Base-by-base conservation (phyloP, 2,113 vertebrate genomes). In the Serinus canaria region DNA sequence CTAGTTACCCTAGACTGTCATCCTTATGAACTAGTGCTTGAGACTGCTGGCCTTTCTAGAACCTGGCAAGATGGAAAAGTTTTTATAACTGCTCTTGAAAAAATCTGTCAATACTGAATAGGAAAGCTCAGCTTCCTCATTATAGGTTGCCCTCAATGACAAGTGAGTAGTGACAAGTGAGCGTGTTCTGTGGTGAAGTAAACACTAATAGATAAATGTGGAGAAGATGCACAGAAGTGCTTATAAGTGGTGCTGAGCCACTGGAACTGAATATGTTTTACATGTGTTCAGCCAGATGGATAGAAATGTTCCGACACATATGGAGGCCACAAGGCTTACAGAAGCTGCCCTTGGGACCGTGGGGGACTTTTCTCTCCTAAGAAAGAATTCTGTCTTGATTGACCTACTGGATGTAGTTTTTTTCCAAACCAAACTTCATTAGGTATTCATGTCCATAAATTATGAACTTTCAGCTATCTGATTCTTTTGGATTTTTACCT, bases 401-500 rank as follows among this genome's bases (percentile, higher is more conserved):
- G 46, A 52, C 46, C 19, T 55, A n/a, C 15, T 73, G 53, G 27
- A 39, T 91, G 24, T 64, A 73, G 19, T 44, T 68, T 41, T 41
- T 72, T 46, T 74, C 39, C 43, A 63, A 67, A 60, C 8, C 5
- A 52, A 56, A 21, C 66, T 92, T 30, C 12, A 52, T 69, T 49
- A 77, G 11, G 2, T 37, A 49, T 76, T 64, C 0, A 0, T 92
- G n/a, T 49, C 19, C 5, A 1, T 66, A 75, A 55, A 47, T 35
- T 1, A 63, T 46, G 12, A 59, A 5, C 33, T 94, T 75, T 13
- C 13, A 53, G 30, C 9, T 44, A 4, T 70, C 58, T 39, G 27
- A 28, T 83, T 86, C 7, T 68, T 62, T 52, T 43, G 19, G n/a
- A 20, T 47, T 90, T 68, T 95, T 83, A 47, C 11, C 12, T 62